Conservation (phyloP, 2,113 vertebrate genomes). For the Chaetorhynchus papuensis region DNA sequence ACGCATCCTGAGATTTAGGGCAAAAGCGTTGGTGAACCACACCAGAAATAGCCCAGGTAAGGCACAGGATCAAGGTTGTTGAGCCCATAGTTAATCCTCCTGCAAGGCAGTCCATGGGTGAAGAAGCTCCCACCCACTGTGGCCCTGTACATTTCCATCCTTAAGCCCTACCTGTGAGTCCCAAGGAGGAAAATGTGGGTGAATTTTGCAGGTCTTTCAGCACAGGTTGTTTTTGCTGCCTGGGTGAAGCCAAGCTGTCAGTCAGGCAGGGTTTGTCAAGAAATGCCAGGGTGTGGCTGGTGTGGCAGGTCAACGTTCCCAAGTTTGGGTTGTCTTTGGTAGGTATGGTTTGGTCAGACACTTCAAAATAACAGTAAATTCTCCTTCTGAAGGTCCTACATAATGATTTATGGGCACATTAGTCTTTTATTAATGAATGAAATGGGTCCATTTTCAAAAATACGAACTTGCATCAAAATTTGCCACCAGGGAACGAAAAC, state of each 20-base stretch:
- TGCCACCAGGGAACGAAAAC: neutral
- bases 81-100: neutral
- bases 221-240: neutral
- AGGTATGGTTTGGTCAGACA: neutral
- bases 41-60: neutral
- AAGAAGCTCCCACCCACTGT: neutral
- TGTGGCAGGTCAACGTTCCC: neutral
- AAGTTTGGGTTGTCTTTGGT: neutral
- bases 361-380: neutral
- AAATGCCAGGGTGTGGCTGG: neutral
- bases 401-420: neutral
- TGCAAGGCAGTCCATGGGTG: neutral
- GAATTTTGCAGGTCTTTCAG: neutral
- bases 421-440: neutral
- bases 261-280: neutral
- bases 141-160: neutral
- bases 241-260: neutral
- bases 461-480: neutral
- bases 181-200: neutral
- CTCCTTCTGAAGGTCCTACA: rapidly evolving
- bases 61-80: neutral
- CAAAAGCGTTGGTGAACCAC: neutral
- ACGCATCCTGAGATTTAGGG: neutral
- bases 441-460: neutral
- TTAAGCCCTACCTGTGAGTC: neutral